These are phyloP conservation scores for Hucho hucho DNA, from an alignment of 2,113 vertebrate genomes.

Conservation along the genomic window DNA sequence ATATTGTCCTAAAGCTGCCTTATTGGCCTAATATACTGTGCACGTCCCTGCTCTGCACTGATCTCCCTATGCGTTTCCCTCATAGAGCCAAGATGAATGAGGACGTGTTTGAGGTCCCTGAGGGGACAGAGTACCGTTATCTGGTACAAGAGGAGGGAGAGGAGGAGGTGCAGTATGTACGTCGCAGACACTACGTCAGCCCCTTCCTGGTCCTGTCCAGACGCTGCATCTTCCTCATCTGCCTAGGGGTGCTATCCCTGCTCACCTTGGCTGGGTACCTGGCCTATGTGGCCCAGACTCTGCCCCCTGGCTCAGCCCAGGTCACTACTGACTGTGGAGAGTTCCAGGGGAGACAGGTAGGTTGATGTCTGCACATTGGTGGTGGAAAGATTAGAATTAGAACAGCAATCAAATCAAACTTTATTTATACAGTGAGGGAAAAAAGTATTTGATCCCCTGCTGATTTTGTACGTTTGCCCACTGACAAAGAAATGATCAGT, in stretches of 20 bases:
- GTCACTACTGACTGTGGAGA: slow-evolving; percentile 63
- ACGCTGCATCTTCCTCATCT: slow-evolving; percentile 66
- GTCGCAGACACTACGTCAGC: slow-evolving; percentile 63
- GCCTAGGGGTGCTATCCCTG: slow-evolving; percentile 50
- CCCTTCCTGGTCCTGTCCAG: slow-evolving; percentile 66
- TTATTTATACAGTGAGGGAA: too few relatives aligned
- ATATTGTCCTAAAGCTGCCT: too few relatives aligned
- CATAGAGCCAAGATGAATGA: too few relatives aligned
- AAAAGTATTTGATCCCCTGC: too few relatives aligned
- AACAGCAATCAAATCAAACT: too few relatives aligned
- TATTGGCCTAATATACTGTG: too few relatives aligned
- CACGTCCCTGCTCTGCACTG: too few relatives aligned
- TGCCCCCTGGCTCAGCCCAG: slow-evolving; percentile 39
- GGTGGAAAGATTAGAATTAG: background rate
- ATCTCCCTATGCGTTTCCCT: too few relatives aligned
- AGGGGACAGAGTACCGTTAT: slow-evolving; percentile 73
- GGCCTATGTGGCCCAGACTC: slow-evolving; percentile 69
- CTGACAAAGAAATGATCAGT: too few relatives aligned
- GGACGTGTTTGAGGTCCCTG: slow-evolving; percentile 59
- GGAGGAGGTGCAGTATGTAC: slow-evolving; percentile 64
- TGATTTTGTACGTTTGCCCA: too few relatives aligned
- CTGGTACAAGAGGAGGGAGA: slow-evolving; percentile 71
- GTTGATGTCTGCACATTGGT: slow-evolving; percentile 14
- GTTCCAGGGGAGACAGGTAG: slow-evolving; percentile 55
- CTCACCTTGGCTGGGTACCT: slow-evolving; percentile 69